A percentile compares a stretch with the other conserved stretches of the same genome.
phyloP scores from a whole-genome alignment of 2,797 vertebrate species.

The Leptodactylus fallax region DNA sequence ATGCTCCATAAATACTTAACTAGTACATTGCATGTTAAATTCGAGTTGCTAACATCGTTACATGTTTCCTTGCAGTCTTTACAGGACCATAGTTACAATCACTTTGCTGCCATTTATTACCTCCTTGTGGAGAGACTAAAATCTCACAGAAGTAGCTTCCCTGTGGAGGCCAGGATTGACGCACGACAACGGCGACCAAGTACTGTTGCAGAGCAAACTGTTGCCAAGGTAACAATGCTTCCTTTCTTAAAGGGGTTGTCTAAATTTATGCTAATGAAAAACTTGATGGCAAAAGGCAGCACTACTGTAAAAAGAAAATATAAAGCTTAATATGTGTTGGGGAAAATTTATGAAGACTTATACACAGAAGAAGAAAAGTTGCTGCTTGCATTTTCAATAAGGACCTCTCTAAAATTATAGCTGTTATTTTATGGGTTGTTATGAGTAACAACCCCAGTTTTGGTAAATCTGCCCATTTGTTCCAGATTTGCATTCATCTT shows the following conservation, averaged over 20 bases:
- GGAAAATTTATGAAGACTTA: too few relatives aligned
- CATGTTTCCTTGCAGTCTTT: conserved; percentile 83
- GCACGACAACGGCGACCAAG: conserved; percentile 93
- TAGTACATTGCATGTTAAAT: not conserved
- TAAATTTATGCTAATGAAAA: too few relatives aligned
- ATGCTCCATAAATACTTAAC: not conserved
- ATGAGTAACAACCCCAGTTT: not conserved
- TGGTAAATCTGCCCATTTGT: not conserved
- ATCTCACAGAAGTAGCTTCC: conserved; percentile 96
- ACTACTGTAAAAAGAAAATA: not conserved
- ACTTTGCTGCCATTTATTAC: conserved; percentile 99
- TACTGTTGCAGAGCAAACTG: conserved; percentile 92
- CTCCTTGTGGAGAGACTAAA: conserved; percentile 96
- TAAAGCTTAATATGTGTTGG: too few relatives aligned
- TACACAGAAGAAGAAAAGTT: too few relatives aligned
- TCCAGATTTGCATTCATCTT: too few relatives aligned
- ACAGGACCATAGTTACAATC: conserved; percentile 99
- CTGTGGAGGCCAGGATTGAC: conserved; percentile 92
- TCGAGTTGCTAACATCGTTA: not conserved
- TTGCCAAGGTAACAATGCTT: conserved; percentile 88
- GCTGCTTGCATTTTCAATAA: not conserved
- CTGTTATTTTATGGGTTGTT: not conserved
- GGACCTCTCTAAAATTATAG: not conserved
- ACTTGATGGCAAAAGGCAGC: too few relatives aligned
- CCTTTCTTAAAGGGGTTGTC: not conserved